A percentile compares a stretch with the other conserved stretches of the same genome.
Conservation (phyloP, 1,140 invertebrate genomes). For the Habropoda laboriosa region DNA sequence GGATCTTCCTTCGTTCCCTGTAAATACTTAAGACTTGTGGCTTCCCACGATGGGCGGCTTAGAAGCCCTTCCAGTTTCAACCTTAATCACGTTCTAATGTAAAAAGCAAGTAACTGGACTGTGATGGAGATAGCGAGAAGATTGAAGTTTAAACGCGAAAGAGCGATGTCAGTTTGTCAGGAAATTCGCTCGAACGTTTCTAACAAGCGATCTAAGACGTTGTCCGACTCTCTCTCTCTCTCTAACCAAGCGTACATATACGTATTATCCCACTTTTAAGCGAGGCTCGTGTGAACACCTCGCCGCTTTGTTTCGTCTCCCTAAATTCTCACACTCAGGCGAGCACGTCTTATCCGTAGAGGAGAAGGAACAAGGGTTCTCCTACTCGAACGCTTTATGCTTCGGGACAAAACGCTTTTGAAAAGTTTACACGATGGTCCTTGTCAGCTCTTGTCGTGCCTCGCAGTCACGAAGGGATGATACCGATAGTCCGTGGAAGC, state of each 20-base stretch:
- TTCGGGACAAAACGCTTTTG: constrained; percentile 53
- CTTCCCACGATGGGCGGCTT: constrained; percentile 40
- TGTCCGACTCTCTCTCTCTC: too few species aligned
- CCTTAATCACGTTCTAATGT: background rate
- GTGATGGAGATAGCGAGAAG: background rate
- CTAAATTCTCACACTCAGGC: constrained; percentile 48
- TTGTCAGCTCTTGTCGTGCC: constrained; percentile 28
- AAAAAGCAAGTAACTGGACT: background rate
- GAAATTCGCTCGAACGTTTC: background rate
- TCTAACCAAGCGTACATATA: too few species aligned
- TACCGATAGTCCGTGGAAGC: constrained; percentile 40
- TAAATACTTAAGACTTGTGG: constrained; percentile 51
- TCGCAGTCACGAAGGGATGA: constrained; percentile 36
- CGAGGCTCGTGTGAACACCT: background rate
- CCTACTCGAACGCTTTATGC: constrained; percentile 49
- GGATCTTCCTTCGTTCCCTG: constrained; percentile 33
- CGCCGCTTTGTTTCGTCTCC: constrained; percentile 37
- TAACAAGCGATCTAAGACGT: background rate
- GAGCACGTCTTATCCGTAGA: constrained; percentile 46
- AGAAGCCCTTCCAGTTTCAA: constrained; percentile 29
- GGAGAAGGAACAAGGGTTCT: constrained; percentile 24
- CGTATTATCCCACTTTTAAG: background rate
- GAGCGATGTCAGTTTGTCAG: background rate
- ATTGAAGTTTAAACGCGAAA: background rate
- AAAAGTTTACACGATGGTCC: constrained; percentile 52